Evolutionary conservation across 2,113 vertebrate genomes (phyloP).

Genomic region (Melanocharis versteri): DNA sequence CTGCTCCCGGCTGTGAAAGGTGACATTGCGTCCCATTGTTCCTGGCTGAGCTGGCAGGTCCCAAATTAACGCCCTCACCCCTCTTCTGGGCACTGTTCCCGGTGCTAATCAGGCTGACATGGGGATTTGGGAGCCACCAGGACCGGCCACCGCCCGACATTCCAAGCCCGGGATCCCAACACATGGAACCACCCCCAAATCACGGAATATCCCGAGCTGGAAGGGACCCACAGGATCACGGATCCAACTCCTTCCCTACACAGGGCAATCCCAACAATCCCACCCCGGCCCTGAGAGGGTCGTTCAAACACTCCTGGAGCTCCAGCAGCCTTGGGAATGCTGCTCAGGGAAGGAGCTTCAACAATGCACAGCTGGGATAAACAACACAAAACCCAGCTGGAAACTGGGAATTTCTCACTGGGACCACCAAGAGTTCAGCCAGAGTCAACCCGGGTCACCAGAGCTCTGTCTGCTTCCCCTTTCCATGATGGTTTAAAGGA

Average conservation of each 20-base stretch:
- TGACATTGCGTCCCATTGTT: not conserved
- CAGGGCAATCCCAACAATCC: not conserved
- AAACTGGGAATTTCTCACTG: not conserved
- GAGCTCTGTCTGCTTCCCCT: not conserved
- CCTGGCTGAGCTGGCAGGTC: not conserved
- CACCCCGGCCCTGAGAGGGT: not conserved
- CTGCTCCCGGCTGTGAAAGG: not conserved
- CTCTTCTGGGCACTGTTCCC: not conserved
- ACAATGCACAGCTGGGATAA: accelerated
- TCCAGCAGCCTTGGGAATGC: not conserved
- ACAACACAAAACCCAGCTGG: not conserved
- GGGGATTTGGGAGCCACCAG: not conserved
- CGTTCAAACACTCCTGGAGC: not conserved
- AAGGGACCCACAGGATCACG: not conserved
- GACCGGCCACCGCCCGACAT: not conserved
- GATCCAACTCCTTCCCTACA: not conserved
- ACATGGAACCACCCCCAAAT: accelerated
- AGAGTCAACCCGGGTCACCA: not conserved
- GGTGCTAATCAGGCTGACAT: accelerated
- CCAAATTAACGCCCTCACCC: not conserved
- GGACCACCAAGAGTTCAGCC: not conserved
- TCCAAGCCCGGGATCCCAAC: not conserved
- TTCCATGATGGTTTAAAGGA: accelerated
- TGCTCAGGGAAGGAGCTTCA: no score
- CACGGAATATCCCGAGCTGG: not conserved